Conservation (phyloP, 2,888 invertebrate species). For the Brachyopa scutellaris region DNA sequence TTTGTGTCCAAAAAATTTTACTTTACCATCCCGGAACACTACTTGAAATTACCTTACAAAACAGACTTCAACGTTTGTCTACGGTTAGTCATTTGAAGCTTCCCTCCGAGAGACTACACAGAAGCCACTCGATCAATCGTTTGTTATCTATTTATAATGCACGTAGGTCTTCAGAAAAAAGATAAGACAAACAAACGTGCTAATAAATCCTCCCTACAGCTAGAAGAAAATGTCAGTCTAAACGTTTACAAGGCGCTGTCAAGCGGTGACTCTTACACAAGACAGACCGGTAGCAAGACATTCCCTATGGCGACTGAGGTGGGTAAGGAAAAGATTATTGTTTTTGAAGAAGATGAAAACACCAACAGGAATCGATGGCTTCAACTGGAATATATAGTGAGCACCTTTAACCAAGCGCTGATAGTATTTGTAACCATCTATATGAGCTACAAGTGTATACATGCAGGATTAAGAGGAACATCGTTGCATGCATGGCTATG, state of each 20-base stretch:
- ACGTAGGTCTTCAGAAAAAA: too few species aligned
- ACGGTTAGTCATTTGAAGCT: too few species aligned
- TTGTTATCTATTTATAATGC: constrained; percentile 8
- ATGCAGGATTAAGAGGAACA: constrained; percentile 75
- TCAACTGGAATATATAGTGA: constrained; percentile 73
- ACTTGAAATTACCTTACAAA: too few species aligned
- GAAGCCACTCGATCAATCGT: not conserved
- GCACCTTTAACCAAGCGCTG: constrained; percentile 79
- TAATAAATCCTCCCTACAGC: constrained; percentile 24
- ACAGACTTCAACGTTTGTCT: too few species aligned
- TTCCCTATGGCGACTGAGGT: constrained; percentile 13
- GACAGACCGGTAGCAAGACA: not conserved
- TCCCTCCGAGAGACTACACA: too few species aligned
- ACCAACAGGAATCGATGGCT: constrained; percentile 28
- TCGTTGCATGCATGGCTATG: constrained; percentile 79
- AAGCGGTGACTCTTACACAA: not conserved
- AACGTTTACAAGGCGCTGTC: not conserved
- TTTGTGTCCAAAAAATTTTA: too few species aligned
- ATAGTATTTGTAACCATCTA: constrained; percentile 80
- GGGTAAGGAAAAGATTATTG: constrained; percentile 2
- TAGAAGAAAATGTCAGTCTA: constrained; percentile 13
- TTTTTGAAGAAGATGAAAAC: too few species aligned
- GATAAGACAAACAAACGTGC: constrained; percentile 8
- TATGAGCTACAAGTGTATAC: constrained; percentile 77
- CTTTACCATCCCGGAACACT: too few species aligned